Conservation (phyloP, 2,113 vertebrate genomes). For the Mesembrinibis cayennensis region DNA sequence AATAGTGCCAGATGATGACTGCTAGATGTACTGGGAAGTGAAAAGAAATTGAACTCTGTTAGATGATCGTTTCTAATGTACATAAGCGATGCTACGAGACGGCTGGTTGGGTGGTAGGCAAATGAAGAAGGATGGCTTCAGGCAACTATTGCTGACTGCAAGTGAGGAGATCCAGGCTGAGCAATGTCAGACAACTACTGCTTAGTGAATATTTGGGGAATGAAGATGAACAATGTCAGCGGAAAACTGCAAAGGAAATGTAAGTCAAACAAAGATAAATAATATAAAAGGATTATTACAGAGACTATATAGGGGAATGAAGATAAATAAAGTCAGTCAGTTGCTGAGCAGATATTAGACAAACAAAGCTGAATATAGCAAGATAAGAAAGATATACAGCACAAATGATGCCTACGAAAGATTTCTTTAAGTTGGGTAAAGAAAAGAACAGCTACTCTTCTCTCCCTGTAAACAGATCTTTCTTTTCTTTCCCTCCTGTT, state of each 20-base stretch:
- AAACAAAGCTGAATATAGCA: constrained; percentile 33
- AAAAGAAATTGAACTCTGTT: background rate
- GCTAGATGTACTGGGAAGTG: background rate
- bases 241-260: constrained; percentile 42
- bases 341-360: background rate
- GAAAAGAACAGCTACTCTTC: background rate
- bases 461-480: background rate
- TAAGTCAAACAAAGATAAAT: constrained; percentile 68
- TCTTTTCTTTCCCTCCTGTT: background rate
- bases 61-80: background rate
- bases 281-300: constrained; percentile 14
- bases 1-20: background rate
- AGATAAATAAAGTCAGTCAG: constrained; percentile 42
- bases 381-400: background rate
- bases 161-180: constrained; percentile 9
- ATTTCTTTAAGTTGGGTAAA: background rate
- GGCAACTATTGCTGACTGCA: background rate
- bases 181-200: constrained; percentile 18
- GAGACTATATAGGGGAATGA: constrained; percentile 16
- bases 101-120: background rate
- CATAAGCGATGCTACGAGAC: background rate
- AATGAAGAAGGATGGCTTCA: constrained; percentile 55
- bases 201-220: background rate
- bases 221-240: constrained; percentile 35
- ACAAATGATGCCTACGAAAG: background rate